Evolutionary conservation across 2,888 invertebrate genomes (phyloP), one percentile per base, ranked within the genome.

Genomic region (Autographa gamma): DNA sequence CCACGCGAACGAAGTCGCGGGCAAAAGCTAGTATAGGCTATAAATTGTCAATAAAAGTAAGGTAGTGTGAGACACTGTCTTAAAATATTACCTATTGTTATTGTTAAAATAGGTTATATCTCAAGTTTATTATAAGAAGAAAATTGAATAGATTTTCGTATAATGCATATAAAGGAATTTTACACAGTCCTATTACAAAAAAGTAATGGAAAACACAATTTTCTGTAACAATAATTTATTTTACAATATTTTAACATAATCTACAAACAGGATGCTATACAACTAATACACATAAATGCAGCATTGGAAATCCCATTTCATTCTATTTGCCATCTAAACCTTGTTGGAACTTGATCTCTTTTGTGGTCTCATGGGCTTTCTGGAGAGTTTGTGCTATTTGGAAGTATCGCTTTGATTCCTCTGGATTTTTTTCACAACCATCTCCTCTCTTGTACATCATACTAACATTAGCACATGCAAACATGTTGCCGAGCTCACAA

Each of bases 401-500:
- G 88, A 97, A 97, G 88, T 97, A 98, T 77, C 96, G 96, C 70
- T 97, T 97, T 0, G 98, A 97, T 86, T 98, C 95, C 69, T 97
- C 96, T 63, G 93, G 88, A 91, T 98, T 97, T 88, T 98, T 97
- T 66, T 97, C 97, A 0, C 97, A 97, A 1, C 99, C 99, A 77
- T 99, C 98, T 16, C 98, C 98, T 88, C 97, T 97, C 43, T 96
- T 96, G 89, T 98, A 98, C 98, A 98, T 98, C 90, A 98, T 97
- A 87, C 98, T 97, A 0, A 99, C 95, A 94, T 99, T 99, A 0
- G 97, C 97, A 94, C 99, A 99, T 0, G 98, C 98, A 87, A 97
- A 98, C 89, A 98, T 97, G 88, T 98, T 98, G 0, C 97, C 98
- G 0, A 97, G 92, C 75, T 98, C 97, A 90, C 99, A 99, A 0